phyloP scores from a whole-genome alignment of 2,888 invertebrate species.

The Xiphydria camelus region DNA sequence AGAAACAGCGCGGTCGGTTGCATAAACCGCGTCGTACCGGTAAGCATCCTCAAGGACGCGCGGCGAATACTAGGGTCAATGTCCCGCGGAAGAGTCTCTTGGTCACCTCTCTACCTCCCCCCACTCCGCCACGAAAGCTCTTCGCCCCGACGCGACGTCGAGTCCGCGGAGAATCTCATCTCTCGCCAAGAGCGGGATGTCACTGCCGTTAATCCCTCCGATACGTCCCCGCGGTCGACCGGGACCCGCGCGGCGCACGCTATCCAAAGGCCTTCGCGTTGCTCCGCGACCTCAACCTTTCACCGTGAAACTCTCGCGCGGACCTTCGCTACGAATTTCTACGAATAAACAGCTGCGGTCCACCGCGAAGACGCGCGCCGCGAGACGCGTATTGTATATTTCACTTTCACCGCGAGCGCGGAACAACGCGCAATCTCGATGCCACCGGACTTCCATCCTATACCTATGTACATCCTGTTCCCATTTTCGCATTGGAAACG shows the following conservation, averaged over 20 bases:
- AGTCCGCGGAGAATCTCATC: constrained; percentile 34
- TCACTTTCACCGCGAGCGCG: too few species aligned
- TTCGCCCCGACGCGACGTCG: neutral
- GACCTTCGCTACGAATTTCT: too few species aligned
- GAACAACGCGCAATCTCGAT: too few species aligned
- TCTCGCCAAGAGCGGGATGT: constrained; percentile 47
- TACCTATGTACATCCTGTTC: too few species aligned
- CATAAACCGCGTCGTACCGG: constrained; percentile 52
- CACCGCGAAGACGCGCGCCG: too few species aligned
- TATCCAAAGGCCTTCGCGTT: constrained; percentile 29
- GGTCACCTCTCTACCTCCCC: constrained; percentile 11
- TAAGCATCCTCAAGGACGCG: constrained; percentile 53
- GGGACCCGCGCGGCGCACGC: constrained; percentile 32
- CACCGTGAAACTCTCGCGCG: constrained; percentile 9
- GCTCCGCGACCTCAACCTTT: constrained; percentile 9
- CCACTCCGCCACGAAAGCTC: constrained; percentile 15
- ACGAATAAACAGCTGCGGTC: too few species aligned
- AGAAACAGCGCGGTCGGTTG: too few species aligned
- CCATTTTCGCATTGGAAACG: too few species aligned
- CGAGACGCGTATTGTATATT: too few species aligned
- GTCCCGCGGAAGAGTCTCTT: constrained; percentile 26
- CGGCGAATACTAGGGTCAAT: constrained; percentile 51
- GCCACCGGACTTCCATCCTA: too few species aligned
- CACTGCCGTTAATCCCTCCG: constrained; percentile 50
- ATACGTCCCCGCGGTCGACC: constrained; percentile 37